Base-by-base conservation (phyloP, 2,797 vertebrate species). In the Parambassis ranga region DNA sequence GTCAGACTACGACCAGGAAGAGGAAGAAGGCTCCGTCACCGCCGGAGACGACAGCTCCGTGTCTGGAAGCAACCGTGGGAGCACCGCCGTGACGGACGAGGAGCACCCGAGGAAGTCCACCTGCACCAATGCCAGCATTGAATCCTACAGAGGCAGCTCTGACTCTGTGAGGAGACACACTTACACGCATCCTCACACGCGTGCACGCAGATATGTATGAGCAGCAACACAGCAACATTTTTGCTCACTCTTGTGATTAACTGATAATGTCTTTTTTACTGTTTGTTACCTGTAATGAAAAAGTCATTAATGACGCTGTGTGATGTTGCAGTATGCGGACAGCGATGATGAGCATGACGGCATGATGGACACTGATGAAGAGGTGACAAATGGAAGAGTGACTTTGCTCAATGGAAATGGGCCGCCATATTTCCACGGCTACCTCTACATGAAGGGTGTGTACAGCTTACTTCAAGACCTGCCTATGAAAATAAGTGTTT, bases 391-490 rank as follows among this genome's bases (percentile, higher is more conserved):
- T 0, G 92, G 93, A 14, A 92, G 93, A 44, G 92, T 95, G 52
- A 93, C 92, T 19, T 51, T 95, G 19, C 91, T 95, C 13, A 95
- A 94, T 22, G 94, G 95, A 31, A 95, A 93, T 1, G 95, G 94
- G 4, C 94, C 95, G 0, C 94, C 95, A 0, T 97, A 97, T 87
- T 97, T 97, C 88, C 95, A 97, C 62, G 95, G 95, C 46, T 97
- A 96, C 83, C 94, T 97, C 59, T 96, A 96, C 79, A 97, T 97
- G 95, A 97, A 97, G 67, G 95, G 96, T 95, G 55, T 63, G 85
- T 49, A 10, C 11, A 8, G 43, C 28, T 46, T 7, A n/a, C n/a
- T n/a, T n/a, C n/a, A n/a, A n/a, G n/a, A n/a, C n/a, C n/a, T n/a
- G n/a, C n/a, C n/a, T n/a, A n/a, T n/a, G n/a, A n/a, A n/a, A n/a